Conservation (phyloP, 2,888 invertebrate species). For the Acleris sparsana region DNA sequence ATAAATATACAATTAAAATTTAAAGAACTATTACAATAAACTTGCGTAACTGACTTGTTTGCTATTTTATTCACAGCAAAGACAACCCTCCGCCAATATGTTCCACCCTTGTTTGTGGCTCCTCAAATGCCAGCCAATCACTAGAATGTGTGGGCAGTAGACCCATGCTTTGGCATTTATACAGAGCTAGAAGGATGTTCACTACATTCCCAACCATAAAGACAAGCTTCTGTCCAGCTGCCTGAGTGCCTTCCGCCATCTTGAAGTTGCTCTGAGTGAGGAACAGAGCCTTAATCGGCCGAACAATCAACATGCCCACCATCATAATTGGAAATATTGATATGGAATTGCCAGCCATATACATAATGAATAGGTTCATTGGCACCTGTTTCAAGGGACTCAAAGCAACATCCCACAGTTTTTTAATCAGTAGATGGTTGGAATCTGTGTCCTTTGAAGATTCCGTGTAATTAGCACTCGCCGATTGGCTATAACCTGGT, state of each 20-base stretch:
- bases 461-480: constrained; percentile 89
- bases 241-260: constrained; percentile 96
- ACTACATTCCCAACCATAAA: constrained; percentile 97
- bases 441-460: constrained; percentile 92
- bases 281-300: constrained; percentile 97
- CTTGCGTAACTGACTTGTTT: constrained; percentile 55
- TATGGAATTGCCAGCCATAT: constrained; percentile 99
- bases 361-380: constrained; percentile 99
- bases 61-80: constrained; percentile 72
- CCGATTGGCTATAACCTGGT: constrained; percentile 91
- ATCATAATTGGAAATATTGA: constrained; percentile 99
- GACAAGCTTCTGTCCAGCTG: constrained; percentile 94
- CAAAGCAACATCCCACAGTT: constrained; percentile 98
- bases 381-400: constrained; percentile 98
- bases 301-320: constrained; percentile 99
- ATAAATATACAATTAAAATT: constrained; percentile 58
- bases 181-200: constrained; percentile 95
- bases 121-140: constrained; percentile 99
- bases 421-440: constrained; percentile 93
- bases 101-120: constrained; percentile 93
- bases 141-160: constrained; percentile 97
- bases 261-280: constrained; percentile 95
- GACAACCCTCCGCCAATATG: constrained; percentile 92
- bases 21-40: constrained; percentile 59
- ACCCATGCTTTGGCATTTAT: constrained; percentile 99